A percentile compares a stretch with the other conserved stretches of the same genome.
phyloP scores from a whole-genome alignment of 2,888 invertebrate species.

The Boloria selene region DNA sequence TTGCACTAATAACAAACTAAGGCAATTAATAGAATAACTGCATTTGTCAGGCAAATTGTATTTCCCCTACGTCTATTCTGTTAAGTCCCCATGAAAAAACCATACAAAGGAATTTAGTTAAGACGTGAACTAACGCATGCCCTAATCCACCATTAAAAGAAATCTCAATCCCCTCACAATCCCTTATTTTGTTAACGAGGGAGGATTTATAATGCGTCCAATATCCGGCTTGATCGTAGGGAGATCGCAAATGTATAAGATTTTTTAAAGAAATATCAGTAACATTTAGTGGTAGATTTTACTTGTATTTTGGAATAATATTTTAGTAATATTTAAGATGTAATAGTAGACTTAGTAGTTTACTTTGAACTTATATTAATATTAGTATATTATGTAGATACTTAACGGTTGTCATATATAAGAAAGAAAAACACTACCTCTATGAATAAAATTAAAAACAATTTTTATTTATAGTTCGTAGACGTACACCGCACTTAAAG shows the following conservation, averaged over 20 bases:
- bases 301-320: no score
- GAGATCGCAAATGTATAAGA: background rate
- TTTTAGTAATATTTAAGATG: no score
- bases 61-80: constrained; percentile 33
- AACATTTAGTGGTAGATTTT: background rate
- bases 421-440: no score
- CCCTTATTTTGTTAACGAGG: constrained; percentile 40
- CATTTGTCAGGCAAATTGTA: constrained; percentile 43
- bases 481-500: no score
- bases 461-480: no score
- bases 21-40: constrained; percentile 40
- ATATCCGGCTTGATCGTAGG: background rate
- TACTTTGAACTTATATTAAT: no score
- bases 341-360: no score
- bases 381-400: no score
- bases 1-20: constrained; percentile 28
- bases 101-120: constrained; percentile 41
- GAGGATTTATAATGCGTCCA: constrained; percentile 2
- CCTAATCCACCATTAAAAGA: constrained; percentile 42
- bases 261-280: background rate
- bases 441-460: no score
- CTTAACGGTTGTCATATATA: no score
- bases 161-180: constrained; percentile 30
- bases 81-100: constrained; percentile 32
- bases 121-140: constrained; percentile 40